A percentile compares a stretch with the other conserved stretches of the same genome.
phyloP scores from a whole-genome alignment of 2,113 vertebrate genomes.

The Ceyx cyanopectus region DNA sequence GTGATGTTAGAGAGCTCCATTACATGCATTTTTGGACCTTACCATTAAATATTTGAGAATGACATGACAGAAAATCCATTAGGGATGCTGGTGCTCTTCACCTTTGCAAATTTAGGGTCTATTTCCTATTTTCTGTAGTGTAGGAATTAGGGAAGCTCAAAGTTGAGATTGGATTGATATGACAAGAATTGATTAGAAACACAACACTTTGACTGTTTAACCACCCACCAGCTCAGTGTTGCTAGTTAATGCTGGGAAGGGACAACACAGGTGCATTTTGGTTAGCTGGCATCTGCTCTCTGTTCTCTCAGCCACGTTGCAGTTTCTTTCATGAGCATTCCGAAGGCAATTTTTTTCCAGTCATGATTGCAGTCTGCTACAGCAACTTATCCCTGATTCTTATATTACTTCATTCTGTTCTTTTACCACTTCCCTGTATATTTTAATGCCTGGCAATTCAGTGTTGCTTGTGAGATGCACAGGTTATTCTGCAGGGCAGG shows the following conservation, averaged over 20 bases:
- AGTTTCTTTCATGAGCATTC: background rate
- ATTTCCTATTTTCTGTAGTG: rapidly evolving
- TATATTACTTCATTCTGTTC: background rate
- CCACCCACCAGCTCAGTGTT: background rate
- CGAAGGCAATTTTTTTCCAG: background rate
- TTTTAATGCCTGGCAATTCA: background rate
- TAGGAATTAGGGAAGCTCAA: background rate
- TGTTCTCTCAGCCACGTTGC: background rate
- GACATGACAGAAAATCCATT: background rate
- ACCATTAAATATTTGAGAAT: background rate
- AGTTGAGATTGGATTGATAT: background rate
- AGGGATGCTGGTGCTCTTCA: background rate
- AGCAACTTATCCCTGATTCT: background rate
- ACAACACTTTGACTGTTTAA: background rate
- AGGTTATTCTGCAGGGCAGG: background rate
- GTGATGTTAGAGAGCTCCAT: background rate
- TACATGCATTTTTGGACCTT: background rate
- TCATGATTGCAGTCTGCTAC: background rate
- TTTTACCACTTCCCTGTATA: background rate
- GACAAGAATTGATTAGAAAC: background rate
- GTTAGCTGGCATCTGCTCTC: background rate
- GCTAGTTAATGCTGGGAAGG: background rate
- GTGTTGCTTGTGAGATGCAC: background rate
- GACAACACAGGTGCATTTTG: background rate
- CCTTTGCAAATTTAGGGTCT: background rate